These are phyloP conservation scores for Caerostris darwini DNA, from an alignment of 1,140 invertebrate genomes.

Conservation along the genomic window DNA sequence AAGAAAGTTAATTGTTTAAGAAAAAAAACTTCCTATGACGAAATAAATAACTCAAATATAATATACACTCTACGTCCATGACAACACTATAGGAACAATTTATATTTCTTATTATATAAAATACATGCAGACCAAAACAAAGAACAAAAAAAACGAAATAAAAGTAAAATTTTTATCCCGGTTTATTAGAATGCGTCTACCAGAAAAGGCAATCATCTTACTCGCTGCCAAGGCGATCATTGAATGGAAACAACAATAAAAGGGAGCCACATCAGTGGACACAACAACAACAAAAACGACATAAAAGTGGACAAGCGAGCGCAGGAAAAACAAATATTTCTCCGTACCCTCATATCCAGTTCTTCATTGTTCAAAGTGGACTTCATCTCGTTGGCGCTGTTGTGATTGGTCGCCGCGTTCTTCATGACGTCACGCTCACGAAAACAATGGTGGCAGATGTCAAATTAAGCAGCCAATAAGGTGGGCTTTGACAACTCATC, in stretches of 20 bases:
- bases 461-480: slow-evolving; percentile 50
- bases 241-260: not conserved
- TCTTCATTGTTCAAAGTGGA: slow-evolving; percentile 66
- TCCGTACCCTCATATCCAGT: slow-evolving; percentile 64
- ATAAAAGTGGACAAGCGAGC: not conserved
- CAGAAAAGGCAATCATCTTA: not conserved
- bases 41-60: no score
- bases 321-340: slow-evolving; percentile 3
- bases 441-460: slow-evolving; percentile 51
- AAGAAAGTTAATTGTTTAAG: no score
- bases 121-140: no score
- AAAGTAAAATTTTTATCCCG: no score
- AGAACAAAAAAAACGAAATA: no score
- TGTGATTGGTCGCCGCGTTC: slow-evolving; percentile 59
- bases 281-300: not conserved
- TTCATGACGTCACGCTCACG: slow-evolving; percentile 56
- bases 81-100: no score
- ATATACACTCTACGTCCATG: no score
- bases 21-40: no score
- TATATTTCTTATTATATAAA: no score
- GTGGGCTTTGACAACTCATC: not conserved
- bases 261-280: not conserved
- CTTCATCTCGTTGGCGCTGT: slow-evolving; percentile 57
- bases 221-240: not conserved
- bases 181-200: no score